A percentile compares a stretch with the other conserved stretches of the same genome.
phyloP scores from a whole-genome alignment of 2,113 vertebrate genomes.

The Callocephalon fimbriatum region DNA sequence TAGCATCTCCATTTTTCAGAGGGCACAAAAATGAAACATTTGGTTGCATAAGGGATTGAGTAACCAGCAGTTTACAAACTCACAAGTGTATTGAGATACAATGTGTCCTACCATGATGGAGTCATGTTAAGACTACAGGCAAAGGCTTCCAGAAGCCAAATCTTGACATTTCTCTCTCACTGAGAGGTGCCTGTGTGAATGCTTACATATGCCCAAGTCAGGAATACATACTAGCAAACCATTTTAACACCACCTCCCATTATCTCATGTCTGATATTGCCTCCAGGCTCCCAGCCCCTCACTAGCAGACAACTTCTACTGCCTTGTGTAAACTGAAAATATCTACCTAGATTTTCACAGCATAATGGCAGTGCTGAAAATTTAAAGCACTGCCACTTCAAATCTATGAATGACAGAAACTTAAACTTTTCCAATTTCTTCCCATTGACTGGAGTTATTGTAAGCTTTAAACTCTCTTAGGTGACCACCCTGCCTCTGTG shows the following conservation, averaged over 20 bases:
- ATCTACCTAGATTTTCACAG: not conserved
- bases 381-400: not conserved
- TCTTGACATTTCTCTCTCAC: not conserved
- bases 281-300: not conserved
- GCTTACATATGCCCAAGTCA: rapidly evolving
- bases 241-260: not conserved
- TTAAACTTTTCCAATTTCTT: not conserved
- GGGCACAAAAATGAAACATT: not conserved
- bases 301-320: not conserved
- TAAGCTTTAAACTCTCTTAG: not conserved
- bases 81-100: not conserved
- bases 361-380: not conserved
- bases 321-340: not conserved
- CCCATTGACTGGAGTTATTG: not conserved
- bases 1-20: not conserved
- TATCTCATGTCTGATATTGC: not conserved
- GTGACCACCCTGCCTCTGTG: not conserved
- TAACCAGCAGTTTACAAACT: not conserved
- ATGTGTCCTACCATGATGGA: not conserved
- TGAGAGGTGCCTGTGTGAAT: not conserved
- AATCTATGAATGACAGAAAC: not conserved
- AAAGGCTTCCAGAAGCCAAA: not conserved
- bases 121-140: not conserved
- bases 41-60: not conserved
- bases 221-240: not conserved